phyloP scores from a whole-genome alignment of 2,888 invertebrate genomes.

The Brachycybe producta region DNA sequence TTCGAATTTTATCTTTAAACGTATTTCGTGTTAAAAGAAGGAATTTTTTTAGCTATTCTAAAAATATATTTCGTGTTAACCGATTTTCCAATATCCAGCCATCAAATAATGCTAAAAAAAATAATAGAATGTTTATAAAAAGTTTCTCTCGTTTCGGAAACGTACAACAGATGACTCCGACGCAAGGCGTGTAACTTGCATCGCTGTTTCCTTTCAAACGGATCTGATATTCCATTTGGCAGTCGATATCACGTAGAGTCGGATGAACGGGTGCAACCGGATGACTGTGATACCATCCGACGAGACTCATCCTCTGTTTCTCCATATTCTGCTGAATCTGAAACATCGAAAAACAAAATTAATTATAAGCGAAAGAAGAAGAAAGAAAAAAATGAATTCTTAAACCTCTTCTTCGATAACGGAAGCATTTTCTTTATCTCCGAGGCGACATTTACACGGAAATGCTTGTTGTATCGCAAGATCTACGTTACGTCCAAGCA shows the following conservation, averaged over 20 bases:
- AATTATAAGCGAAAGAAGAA: neutral
- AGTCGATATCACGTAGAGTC: conserved; percentile 64
- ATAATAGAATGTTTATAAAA: neutral
- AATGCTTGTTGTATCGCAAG: conserved; percentile 75
- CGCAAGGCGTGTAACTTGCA: conserved; percentile 82
- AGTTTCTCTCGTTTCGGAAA: too few species aligned
- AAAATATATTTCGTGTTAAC: too few species aligned
- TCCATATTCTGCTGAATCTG: conserved; percentile 68
- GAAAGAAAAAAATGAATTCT: too few species aligned
- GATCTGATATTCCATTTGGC: conserved; percentile 87
- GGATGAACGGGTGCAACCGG: conserved; percentile 69
- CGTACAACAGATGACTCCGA: conserved; percentile 85
- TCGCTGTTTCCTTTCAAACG: conserved; percentile 84
- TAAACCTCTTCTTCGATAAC: conserved; percentile 33
- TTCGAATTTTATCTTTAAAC: too few species aligned
- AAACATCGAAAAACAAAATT: neutral
- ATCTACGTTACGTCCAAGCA: conserved; percentile 45
- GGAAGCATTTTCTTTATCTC: conserved; percentile 57
- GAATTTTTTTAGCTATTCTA: too few species aligned
- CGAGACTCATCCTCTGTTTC: conserved; percentile 61
- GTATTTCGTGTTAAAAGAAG: too few species aligned
- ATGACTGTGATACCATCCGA: conserved; percentile 93
- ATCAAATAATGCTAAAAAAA: too few species aligned
- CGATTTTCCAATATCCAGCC: too few species aligned
- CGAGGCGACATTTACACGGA: conserved; percentile 65